Conservation (phyloP, 2,113 vertebrate genomes). For the Scartelaos histophorus region DNA sequence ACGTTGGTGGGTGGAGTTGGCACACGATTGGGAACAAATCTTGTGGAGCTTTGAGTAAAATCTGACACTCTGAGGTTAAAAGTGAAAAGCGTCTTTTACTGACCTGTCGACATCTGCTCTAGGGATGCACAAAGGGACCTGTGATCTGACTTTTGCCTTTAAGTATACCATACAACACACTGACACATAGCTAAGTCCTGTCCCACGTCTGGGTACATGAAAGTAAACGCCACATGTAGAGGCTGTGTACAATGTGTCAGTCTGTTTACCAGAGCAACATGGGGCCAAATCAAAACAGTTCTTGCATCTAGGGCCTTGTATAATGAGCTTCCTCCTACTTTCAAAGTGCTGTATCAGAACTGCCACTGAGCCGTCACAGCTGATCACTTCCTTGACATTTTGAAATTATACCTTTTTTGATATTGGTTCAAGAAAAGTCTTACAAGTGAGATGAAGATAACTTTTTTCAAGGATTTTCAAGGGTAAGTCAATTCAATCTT, state of each 20-base stretch:
- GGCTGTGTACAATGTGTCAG: conserved; percentile 13
- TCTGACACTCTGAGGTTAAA: conserved; percentile 44
- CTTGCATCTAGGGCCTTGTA: too few species aligned
- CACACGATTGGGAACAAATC: neutral
- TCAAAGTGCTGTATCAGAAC: neutral
- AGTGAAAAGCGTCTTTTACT: conserved; percentile 43
- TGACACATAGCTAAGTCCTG: conserved; percentile 35
- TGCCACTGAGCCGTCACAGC: neutral
- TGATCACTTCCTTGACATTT: neutral
- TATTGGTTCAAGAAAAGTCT: neutral
- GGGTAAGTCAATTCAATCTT: too few species aligned
- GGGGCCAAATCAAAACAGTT: neutral
- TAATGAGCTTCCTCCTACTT: neutral
- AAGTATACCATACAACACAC: conserved; percentile 10
- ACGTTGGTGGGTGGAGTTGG: neutral
- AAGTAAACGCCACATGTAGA: conserved; percentile 19
- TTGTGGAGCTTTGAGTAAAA: conserved; percentile 23
- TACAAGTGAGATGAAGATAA: neutral
- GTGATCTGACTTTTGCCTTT: conserved; percentile 41
- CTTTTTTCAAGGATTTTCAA: too few species aligned
- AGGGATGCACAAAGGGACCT: conserved; percentile 16
- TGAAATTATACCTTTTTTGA: neutral
- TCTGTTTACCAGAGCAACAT: neutral
- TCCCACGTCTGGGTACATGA: conserved; percentile 24
- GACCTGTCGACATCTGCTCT: conserved; percentile 12